A percentile compares a stretch with the other conserved stretches of the same genome.
phyloP scores from a whole-genome alignment of 2,888 invertebrate species.

The Allygus modestus region DNA sequence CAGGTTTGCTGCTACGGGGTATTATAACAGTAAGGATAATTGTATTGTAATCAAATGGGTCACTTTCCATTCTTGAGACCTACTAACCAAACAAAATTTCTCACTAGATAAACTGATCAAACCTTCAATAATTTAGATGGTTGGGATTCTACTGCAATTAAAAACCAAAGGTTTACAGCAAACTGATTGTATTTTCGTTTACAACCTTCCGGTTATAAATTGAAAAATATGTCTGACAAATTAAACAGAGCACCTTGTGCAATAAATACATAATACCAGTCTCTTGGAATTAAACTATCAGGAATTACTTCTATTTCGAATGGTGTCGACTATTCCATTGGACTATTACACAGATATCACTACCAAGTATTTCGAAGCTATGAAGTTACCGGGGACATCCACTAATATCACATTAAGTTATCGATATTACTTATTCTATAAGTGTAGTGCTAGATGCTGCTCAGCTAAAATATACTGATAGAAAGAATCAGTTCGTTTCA shows the following conservation, averaged over 20 bases:
- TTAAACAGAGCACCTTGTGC: not conserved
- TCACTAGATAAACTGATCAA: no score
- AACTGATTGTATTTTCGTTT: no score
- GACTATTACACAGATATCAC: conserved; percentile 29
- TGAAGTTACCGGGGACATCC: conserved; percentile 1
- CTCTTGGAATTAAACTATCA: not conserved
- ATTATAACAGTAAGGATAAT: no score
- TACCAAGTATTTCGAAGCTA: conserved; percentile 15
- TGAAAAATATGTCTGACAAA: no score
- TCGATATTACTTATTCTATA: conserved; percentile 37
- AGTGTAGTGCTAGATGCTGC: conserved; percentile 16
- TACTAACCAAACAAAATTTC: no score
- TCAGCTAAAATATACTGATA: conserved; percentile 9
- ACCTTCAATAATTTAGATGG: no score
- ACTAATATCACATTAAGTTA: conserved; percentile 39
- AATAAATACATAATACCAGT: conserved; percentile 16
- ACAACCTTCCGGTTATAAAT: no score
- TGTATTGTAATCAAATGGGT: no score
- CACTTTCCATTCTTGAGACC: no score
- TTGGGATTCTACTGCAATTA: no score
- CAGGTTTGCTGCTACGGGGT: no score
- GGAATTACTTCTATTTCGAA: not conserved
- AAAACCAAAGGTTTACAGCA: no score
- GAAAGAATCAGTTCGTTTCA: conserved; percentile 29
- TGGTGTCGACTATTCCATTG: not conserved